A percentile compares a stretch with the other conserved stretches of the same genome.
Evolutionary conservation across 2,113 vertebrate genomes (phyloP).

Genomic region (Sinocyclocheilus rhinocerous): DNA sequence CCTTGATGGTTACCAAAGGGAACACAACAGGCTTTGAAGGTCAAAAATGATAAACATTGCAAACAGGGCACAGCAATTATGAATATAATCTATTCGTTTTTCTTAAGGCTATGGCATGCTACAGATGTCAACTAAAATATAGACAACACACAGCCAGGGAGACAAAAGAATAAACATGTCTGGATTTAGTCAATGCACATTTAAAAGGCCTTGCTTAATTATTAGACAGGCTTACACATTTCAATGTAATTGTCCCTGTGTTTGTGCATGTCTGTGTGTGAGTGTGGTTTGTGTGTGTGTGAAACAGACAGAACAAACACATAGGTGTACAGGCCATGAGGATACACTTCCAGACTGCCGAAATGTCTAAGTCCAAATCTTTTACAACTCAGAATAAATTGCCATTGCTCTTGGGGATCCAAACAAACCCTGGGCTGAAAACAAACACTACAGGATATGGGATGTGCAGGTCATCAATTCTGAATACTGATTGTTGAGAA

Average conservation of each 20-base stretch:
- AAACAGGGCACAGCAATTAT: background rate
- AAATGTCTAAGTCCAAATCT: conserved; percentile 53
- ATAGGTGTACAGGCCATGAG: conserved; percentile 46
- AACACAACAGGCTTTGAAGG: conserved; percentile 38
- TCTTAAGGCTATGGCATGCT: conserved; percentile 19
- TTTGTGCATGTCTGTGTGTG: background rate
- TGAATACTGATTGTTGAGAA: conserved; percentile 49
- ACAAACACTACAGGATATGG: conserved; percentile 47
- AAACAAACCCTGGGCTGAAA: conserved; percentile 55
- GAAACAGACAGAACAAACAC: background rate
- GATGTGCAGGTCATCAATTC: conserved; percentile 51
- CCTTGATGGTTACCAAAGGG: conserved; percentile 7
- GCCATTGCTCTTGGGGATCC: conserved; percentile 49
- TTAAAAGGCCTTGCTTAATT: conserved; percentile 14
- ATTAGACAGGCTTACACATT: conserved; percentile 3
- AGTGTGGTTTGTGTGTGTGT: background rate
- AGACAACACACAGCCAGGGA: background rate
- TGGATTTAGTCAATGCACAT: background rate
- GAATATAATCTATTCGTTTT: conserved; percentile 9
- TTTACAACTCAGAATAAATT: conserved; percentile 58
- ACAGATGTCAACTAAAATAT: conserved; percentile 14
- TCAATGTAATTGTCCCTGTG: background rate
- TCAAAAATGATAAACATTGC: conserved; percentile 40
- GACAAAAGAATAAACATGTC: conserved; percentile 8
- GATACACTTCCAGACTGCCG: conserved; percentile 42